These are phyloP conservation scores for Trypoxylus dichotomus DNA, from an alignment of 1,140 invertebrate species.

Conservation along the genomic window DNA sequence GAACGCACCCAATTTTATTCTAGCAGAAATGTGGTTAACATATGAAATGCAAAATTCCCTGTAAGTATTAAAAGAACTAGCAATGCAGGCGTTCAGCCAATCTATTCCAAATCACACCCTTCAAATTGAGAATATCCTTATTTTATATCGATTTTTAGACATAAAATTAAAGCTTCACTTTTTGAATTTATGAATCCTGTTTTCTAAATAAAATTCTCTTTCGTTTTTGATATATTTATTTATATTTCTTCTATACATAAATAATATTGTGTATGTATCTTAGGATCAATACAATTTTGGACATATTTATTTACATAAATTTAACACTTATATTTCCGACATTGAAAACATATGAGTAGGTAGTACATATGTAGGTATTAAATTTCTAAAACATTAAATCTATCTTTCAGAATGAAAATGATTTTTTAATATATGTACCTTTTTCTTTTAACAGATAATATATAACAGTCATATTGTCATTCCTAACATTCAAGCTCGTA, in stretches of 20 bases:
- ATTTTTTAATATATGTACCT: not conserved
- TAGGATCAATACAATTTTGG: not conserved
- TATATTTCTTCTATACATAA: slow-evolving; percentile 22
- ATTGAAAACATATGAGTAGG: not conserved
- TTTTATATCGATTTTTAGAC: no score
- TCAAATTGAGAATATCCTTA: no score
- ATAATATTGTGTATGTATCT: slow-evolving; percentile 2
- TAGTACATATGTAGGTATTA: not conserved
- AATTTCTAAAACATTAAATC: slow-evolving; percentile 7
- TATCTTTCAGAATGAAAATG: not conserved
- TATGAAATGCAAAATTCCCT: no score
- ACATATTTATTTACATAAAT: slow-evolving; percentile 23
- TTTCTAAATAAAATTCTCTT: not conserved
- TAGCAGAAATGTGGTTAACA: no score
- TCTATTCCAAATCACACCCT: no score
- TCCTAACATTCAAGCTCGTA: slow-evolving; percentile 27
- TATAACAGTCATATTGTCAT: slow-evolving; percentile 25
- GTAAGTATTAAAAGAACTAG: no score
- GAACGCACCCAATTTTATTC: no score
- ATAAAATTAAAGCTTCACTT: no score
- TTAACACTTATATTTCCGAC: slow-evolving; percentile 14
- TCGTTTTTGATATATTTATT: not conserved
- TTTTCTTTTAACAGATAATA: not conserved
- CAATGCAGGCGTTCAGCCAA: no score
- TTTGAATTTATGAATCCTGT: no score